A percentile compares a stretch with the other conserved stretches of the same genome.
These are phyloP conservation scores for Toxotes lorentzi DNA, from an alignment of 2,797 vertebrate genomes.

Conservation along the genomic window DNA sequence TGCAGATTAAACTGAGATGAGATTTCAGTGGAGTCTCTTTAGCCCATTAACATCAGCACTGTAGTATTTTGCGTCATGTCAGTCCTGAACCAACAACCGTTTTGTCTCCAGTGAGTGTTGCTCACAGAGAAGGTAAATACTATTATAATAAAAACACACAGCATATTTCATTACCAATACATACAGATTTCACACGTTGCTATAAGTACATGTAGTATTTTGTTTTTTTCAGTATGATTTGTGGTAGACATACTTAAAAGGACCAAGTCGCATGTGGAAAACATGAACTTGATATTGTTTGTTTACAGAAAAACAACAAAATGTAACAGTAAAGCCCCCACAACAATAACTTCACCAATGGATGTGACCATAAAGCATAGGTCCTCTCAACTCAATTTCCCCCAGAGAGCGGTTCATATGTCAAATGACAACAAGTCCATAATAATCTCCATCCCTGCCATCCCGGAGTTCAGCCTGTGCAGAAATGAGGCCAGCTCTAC, in stretches of 20 bases:
- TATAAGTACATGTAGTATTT: not conserved
- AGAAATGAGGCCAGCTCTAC: slow-evolving; percentile 64
- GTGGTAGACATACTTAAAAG: not conserved
- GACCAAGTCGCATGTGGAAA: slow-evolving; percentile 7
- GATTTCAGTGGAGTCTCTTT: too few relatives aligned
- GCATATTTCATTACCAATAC: not conserved
- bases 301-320: slow-evolving; percentile 30
- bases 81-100: too few relatives aligned
- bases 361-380: slow-evolving; percentile 41
- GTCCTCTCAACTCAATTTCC: slow-evolving; percentile 56
- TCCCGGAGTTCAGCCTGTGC: slow-evolving; percentile 54
- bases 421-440: slow-evolving; percentile 56
- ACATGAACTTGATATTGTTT: slow-evolving; percentile 24
- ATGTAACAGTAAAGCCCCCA: not conserved
- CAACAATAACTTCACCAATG: slow-evolving; percentile 27
- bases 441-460: slow-evolving; percentile 37
- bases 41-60: too few relatives aligned
- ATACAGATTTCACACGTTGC: not conserved
- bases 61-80: too few relatives aligned
- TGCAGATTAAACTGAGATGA: too few relatives aligned
- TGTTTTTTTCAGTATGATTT: not conserved
- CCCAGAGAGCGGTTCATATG: slow-evolving; percentile 32
- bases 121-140: too few relatives aligned
- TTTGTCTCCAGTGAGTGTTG: too few relatives aligned
- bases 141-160: too few relatives aligned